Conservation (phyloP, 2,888 invertebrate genomes). For the Caenorhabditis wallacei region DNA sequence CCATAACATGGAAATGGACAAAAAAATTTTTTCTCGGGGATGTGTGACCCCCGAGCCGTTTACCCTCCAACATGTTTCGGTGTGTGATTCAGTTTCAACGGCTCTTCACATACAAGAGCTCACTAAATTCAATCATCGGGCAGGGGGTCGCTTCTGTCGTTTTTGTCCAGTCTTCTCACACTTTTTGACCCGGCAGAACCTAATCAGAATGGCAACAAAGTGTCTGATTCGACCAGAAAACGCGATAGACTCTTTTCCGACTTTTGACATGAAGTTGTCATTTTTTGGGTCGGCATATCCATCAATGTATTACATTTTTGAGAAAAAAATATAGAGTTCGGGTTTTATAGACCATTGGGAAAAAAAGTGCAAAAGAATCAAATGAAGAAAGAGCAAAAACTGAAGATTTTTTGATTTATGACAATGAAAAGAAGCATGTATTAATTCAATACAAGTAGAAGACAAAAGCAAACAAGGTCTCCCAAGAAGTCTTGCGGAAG, state of each 20-base stretch:
- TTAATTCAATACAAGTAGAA: slow-evolving; percentile 44
- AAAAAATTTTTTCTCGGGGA: slow-evolving; percentile 44
- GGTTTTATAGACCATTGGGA: neutral
- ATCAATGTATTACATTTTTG: slow-evolving; percentile 39
- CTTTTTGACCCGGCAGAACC: slow-evolving; percentile 39
- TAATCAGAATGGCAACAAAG: slow-evolving; percentile 45
- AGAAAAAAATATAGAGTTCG: slow-evolving; percentile 25
- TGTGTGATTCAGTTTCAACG: slow-evolving; percentile 63
- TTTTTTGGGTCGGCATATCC: slow-evolving; percentile 43
- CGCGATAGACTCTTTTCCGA: slow-evolving; percentile 6
- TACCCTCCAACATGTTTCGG: slow-evolving; percentile 17
- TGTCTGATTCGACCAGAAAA: neutral
- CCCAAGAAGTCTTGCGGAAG: slow-evolving; percentile 30
- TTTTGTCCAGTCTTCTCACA: slow-evolving; percentile 28
- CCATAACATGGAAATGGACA: slow-evolving; percentile 49
- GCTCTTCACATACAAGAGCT: slow-evolving; percentile 47
- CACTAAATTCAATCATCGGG: slow-evolving; percentile 61
- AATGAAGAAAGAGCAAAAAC: neutral
- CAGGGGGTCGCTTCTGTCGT: slow-evolving; percentile 13
- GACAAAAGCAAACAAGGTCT: slow-evolving; percentile 40
- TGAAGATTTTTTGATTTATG: neutral
- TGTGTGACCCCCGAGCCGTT: slow-evolving; percentile 19
- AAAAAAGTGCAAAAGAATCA: slow-evolving; percentile 15
- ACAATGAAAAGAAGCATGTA: slow-evolving; percentile 22
- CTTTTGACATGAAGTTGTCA: slow-evolving; percentile 54